A percentile compares a stretch with the other conserved stretches of the same genome.
phyloP scores from a whole-genome alignment of 2,888 invertebrate species.

The Synanthedon andrenaeformis region DNA sequence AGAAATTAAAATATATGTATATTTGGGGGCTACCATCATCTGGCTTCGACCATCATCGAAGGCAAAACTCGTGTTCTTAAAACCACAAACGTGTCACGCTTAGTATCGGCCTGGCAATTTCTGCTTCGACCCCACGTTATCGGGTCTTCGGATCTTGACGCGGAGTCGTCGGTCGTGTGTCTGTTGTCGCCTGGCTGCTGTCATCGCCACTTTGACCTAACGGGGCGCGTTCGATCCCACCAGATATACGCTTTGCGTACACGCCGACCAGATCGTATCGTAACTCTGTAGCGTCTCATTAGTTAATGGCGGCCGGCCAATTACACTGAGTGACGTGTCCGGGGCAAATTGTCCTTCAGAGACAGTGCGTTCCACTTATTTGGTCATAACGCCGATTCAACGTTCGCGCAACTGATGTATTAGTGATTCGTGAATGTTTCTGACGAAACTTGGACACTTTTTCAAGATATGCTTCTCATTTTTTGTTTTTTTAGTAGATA shows the following conservation, averaged over 20 bases:
- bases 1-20: too few relatives aligned
- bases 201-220: conserved; percentile 23
- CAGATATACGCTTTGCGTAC: conserved; percentile 32
- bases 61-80: too few relatives aligned
- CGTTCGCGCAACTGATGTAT: conserved; percentile 3
- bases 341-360: conserved; percentile 39
- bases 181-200: conserved; percentile 5
- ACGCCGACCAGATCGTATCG: conserved; percentile 43
- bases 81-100: too few relatives aligned
- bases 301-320: conserved; percentile 53
- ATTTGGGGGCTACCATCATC: too few relatives aligned
- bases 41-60: too few relatives aligned
- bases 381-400: conserved; percentile 4
- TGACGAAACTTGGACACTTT: conserved; percentile 1
- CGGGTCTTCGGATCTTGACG: conserved; percentile 1
- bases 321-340: conserved; percentile 64
- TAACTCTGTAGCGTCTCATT: conserved; percentile 22
- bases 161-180: neutral
- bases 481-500: too few relatives aligned
- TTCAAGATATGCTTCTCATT: too few relatives aligned
- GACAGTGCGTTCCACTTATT: conserved; percentile 11
- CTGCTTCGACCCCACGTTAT: neutral
- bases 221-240: conserved; percentile 25
- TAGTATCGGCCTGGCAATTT: too few relatives aligned
- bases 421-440: conserved; percentile 6